phyloP scores from a whole-genome alignment of 2,797 vertebrate species.

The Dendrocincla fuliginosa region DNA sequence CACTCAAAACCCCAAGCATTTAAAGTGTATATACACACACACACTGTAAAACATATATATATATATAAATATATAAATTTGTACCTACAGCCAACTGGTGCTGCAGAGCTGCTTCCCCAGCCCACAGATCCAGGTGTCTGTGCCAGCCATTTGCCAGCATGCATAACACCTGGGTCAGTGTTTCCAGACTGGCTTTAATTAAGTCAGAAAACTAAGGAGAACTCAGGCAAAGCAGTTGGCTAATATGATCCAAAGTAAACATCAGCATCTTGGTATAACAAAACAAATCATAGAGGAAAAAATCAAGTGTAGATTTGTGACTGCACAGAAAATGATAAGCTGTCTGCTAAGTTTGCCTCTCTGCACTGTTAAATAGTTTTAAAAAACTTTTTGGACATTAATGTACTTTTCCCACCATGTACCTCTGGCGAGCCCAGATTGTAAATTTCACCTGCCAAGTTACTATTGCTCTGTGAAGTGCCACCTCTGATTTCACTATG shows the following conservation, averaged over 20 bases:
- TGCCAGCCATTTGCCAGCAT: not conserved
- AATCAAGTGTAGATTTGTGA: not conserved
- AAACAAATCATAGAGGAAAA: not conserved
- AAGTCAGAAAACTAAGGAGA: not conserved
- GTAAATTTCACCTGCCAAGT: not conserved
- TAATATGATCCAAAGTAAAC: not conserved
- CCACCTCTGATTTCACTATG: not conserved
- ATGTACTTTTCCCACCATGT: accelerated
- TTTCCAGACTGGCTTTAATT: constrained; percentile 8
- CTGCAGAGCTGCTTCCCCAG: not conserved
- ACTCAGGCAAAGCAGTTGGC: not conserved
- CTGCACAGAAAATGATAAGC: not conserved
- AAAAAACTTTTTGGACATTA: not conserved
- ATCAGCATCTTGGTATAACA: not conserved
- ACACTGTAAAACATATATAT: no score
- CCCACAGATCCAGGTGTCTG: not conserved
- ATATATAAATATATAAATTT: not conserved
- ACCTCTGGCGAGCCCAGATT: not conserved
- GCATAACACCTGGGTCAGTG: not conserved
- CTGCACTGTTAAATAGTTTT: not conserved
- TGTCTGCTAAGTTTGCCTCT: not conserved
- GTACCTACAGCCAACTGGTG: not conserved
- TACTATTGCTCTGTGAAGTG: not conserved
- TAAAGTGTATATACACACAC: no score
- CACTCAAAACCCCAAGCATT: not conserved